A percentile compares a stretch with the other conserved stretches of the same genome.
Conservation (phyloP, 1,140 invertebrate species). For the Penaeus japonicus region DNA sequence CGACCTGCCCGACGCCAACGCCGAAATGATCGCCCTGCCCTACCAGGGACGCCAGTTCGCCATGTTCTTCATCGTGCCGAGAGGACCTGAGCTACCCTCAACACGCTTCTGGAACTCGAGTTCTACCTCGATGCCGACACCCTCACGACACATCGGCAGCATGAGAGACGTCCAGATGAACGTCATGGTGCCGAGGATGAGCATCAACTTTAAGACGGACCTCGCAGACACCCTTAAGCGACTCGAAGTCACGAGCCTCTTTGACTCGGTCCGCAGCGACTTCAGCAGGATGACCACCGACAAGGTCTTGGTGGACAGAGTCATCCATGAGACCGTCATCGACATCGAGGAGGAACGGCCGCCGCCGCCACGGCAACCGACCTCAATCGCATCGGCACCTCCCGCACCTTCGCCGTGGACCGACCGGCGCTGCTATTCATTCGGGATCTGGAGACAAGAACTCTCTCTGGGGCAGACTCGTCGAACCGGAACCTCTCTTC, state of each 20-base stretch:
- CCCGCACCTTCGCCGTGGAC: constrained; percentile 17
- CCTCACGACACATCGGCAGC: constrained; percentile 1
- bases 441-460: constrained; percentile 69
- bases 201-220: constrained; percentile 69
- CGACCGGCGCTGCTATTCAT: constrained; percentile 79
- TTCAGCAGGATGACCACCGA: constrained; percentile 71
- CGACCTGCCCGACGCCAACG: constrained; percentile 67
- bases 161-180: constrained; percentile 62
- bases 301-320: constrained; percentile 68
- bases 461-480: constrained; percentile 74
- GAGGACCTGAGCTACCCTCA: constrained; percentile 61
- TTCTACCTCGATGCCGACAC: constrained; percentile 41
- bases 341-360: constrained; percentile 82
- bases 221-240: constrained; percentile 67
- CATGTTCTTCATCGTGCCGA: constrained; percentile 78
- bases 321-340: constrained; percentile 82
- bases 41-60: constrained; percentile 73
- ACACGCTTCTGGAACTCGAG: constrained; percentile 66
- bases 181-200: constrained; percentile 74
- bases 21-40: constrained; percentile 74
- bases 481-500: constrained; percentile 64
- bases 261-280: constrained; percentile 69
- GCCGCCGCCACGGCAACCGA: constrained; percentile 75
- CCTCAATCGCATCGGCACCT: constrained; percentile 67
- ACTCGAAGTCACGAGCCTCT: constrained; percentile 71